Base-by-base conservation (phyloP, 2,113 vertebrate species). In the Saccopteryx bilineata region DNA sequence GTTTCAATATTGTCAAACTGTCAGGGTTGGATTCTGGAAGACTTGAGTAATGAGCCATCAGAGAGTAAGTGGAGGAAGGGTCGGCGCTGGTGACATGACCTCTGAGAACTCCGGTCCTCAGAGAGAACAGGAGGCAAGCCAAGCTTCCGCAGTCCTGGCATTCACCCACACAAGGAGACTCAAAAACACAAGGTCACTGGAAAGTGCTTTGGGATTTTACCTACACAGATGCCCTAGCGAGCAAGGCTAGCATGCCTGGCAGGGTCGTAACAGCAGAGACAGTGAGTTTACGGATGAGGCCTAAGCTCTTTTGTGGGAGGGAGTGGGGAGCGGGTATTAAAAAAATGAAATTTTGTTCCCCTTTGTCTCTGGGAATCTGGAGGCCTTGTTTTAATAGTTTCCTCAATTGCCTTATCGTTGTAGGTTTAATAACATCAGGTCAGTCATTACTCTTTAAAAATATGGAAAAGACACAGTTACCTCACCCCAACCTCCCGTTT, bases 11-110 rank as follows among this genome's bases (percentile, higher is more conserved):
- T 69, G 33, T 23, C 68, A 60, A 72, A 81, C 26, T 87, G 31
- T 81, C 92, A 61, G 1, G 61, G 65, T 76, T 50, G 56, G 26
- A 92, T 94, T 91, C 69, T 81, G 56, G 81, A 87, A 83, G 86
- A 76, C 52, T 61, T 66, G 75, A 93, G n/a, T 76, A 94, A 93
- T 68, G 56, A 83, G 5, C 65, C 91, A 69, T 87, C 90, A 80
- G 86, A 83, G 19, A 50, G 3, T 17, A 58, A 79, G 2, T 66
- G 26, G 31, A 65, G 46, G 56, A 78, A 83, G 10, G 9, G 8
- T 39, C 33, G 58, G 48, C 0, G 0, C 14, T 81, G 28, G 48
- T 23, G 50, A 54, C 39, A 18, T 58, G n/a, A 93, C 31, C 19
- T 66, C 68, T 71, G 81, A 39, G 17, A 76, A 18, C 28, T 26